These are phyloP conservation scores for Drosophila subquinaria DNA, from an alignment of 2,888 invertebrate genomes.

Conservation along the genomic window DNA sequence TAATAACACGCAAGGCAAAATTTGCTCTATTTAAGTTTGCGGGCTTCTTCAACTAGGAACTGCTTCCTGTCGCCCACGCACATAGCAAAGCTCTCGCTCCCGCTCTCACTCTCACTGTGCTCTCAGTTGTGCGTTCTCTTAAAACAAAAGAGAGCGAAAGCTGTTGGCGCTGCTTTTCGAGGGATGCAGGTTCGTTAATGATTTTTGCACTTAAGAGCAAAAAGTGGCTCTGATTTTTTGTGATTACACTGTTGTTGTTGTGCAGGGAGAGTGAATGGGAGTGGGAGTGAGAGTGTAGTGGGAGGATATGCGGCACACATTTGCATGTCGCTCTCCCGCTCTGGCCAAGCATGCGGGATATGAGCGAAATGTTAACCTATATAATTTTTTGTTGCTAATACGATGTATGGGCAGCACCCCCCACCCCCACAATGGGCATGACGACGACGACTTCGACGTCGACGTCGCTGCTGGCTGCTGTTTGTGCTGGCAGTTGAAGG, in stretches of 20 bases:
- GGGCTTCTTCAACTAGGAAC: constrained; percentile 57
- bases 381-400: constrained; percentile 62
- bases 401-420: constrained; percentile 22
- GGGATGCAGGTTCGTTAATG: constrained; percentile 58
- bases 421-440: constrained; percentile 32
- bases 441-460: constrained; percentile 28
- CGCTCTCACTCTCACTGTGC: constrained; percentile 3
- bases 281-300: constrained; percentile 16
- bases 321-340: constrained; percentile 61
- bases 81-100: constrained; percentile 24
- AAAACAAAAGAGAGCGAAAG: constrained; percentile 33
- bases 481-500: constrained; percentile 68
- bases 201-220: constrained; percentile 75
- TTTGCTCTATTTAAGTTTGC: constrained; percentile 72
- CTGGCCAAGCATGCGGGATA: constrained; percentile 46
- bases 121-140: constrained; percentile 21
- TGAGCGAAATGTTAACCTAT: constrained; percentile 69
- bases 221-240: constrained; percentile 70
- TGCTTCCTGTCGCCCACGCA: constrained; percentile 66
- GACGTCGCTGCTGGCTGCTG: constrained; percentile 35
- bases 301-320: constrained; percentile 54
- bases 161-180: constrained; percentile 32
- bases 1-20: constrained; percentile 42
- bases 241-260: constrained; percentile 43
- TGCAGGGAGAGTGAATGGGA: constrained; percentile 10